Conservation (phyloP, 2,797 vertebrate genomes). For the Micropoecilia bifurca region DNA sequence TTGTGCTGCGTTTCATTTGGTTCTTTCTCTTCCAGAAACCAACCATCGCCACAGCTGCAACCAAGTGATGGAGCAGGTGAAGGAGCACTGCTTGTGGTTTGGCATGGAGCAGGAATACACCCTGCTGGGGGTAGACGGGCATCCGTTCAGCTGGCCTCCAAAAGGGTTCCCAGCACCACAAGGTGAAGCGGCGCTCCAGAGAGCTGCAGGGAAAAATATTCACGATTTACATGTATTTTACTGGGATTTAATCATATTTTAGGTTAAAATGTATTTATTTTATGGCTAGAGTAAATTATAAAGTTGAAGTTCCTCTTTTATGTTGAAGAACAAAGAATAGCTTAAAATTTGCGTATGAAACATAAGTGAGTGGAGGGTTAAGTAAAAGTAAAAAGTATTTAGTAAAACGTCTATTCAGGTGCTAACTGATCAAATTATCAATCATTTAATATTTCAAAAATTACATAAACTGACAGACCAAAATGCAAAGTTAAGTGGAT, state of each 20-base stretch:
- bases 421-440: no score
- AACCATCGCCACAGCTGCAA: conserved; percentile 84
- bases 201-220: background rate
- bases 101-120: conserved; percentile 94
- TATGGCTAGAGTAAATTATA: background rate
- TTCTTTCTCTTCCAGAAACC: conserved; percentile 74
- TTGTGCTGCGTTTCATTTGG: conserved; percentile 5
- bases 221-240: background rate
- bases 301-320: no score
- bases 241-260: background rate
- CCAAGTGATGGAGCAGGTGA: conserved; percentile 83
- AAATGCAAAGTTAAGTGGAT: no score
- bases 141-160: conserved; percentile 86
- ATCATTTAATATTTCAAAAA: no score
- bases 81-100: conserved; percentile 84
- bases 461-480: no score
- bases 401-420: no score
- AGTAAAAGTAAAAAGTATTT: no score
- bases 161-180: conserved; percentile 87
- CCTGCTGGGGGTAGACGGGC: conserved; percentile 81
- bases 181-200: conserved; percentile 68
- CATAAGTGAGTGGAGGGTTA: no score
- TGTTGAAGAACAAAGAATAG: no score
- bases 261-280: background rate
- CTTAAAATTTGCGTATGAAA: no score